Evolutionary conservation across 1,140 invertebrate genomes (phyloP).

Genomic region (Drosophila fuyamai): DNA sequence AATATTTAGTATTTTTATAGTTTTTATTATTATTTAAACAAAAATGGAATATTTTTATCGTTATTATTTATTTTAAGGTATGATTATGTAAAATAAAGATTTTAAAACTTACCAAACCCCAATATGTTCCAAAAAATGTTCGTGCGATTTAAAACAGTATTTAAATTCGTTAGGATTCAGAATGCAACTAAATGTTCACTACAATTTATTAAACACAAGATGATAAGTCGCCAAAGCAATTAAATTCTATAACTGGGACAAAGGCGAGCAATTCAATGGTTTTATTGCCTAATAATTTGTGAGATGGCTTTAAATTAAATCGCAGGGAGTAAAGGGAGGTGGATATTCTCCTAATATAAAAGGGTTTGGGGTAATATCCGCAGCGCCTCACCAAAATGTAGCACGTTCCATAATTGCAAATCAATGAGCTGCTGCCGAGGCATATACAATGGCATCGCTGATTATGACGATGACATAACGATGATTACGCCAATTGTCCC

Average conservation of each 20-base stretch:
- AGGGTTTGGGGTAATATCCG: conserved; percentile 1
- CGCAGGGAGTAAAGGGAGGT: not conserved
- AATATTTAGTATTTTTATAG: too few relatives aligned
- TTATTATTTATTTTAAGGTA: too few relatives aligned
- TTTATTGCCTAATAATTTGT: conserved; percentile 15
- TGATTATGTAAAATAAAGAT: too few relatives aligned
- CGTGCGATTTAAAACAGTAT: too few relatives aligned
- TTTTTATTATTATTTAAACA: too few relatives aligned
- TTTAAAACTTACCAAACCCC: too few relatives aligned
- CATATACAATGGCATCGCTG: conserved; percentile 72
- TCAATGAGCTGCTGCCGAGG: conserved; percentile 70
- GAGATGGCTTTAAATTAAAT: conserved; percentile 19
- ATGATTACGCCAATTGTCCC: conserved; percentile 80
- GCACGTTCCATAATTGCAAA: conserved; percentile 81
- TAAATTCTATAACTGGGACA: conserved; percentile 31
- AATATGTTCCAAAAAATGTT: not conserved
- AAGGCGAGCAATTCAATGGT: not conserved
- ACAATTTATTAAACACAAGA: not conserved
- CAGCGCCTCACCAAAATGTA: conserved; percentile 29
- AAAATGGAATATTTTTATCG: too few relatives aligned
- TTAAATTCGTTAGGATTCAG: too few relatives aligned
- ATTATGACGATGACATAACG: conserved; percentile 78
- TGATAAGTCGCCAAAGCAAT: not conserved
- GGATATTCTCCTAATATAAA: conserved; percentile 1
- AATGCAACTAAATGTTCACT: not conserved